A percentile compares a stretch with the other conserved stretches of the same genome.
Conservation (phyloP, 2,888 invertebrate genomes). For the Oegoconia quadripuncta region DNA sequence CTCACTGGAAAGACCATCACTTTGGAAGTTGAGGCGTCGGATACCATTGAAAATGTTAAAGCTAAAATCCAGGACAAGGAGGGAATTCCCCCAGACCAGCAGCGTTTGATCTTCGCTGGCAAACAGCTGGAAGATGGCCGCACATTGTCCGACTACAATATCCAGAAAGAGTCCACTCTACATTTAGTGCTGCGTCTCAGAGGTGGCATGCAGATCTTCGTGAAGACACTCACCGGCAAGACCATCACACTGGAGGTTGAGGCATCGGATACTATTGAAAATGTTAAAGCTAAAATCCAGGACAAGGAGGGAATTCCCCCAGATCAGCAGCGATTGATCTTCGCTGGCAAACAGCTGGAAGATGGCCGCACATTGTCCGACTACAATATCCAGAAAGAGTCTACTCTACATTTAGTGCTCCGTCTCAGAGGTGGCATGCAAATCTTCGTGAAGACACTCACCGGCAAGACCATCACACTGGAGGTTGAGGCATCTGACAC, state of each 20-base stretch:
- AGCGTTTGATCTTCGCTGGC: slow-evolving; percentile 25
- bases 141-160: slow-evolving; percentile 26
- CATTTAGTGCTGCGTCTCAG: slow-evolving; percentile 29
- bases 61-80: slow-evolving; percentile 28
- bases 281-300: slow-evolving; percentile 28
- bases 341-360: slow-evolving; percentile 26
- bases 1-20: slow-evolving; percentile 38
- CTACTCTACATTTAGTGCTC: slow-evolving; percentile 20
- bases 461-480: slow-evolving; percentile 20
- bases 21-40: slow-evolving; percentile 30
- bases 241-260: slow-evolving; percentile 28
- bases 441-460: slow-evolving; percentile 23
- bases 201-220: slow-evolving; percentile 29
- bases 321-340: slow-evolving; percentile 26
- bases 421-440: slow-evolving; percentile 25
- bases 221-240: slow-evolving; percentile 27
- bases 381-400: slow-evolving; percentile 25
- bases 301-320: slow-evolving; percentile 28
- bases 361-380: slow-evolving; percentile 25
- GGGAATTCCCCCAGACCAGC: slow-evolving; percentile 27
- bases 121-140: slow-evolving; percentile 27
- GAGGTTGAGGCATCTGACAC: slow-evolving; percentile 22
- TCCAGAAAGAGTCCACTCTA: slow-evolving; percentile 30
- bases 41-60: slow-evolving; percentile 27
- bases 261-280: slow-evolving; percentile 26